Evolutionary conservation across 2,797 vertebrate genomes (phyloP).

Genomic region (Rhinophrynus dorsalis): DNA sequence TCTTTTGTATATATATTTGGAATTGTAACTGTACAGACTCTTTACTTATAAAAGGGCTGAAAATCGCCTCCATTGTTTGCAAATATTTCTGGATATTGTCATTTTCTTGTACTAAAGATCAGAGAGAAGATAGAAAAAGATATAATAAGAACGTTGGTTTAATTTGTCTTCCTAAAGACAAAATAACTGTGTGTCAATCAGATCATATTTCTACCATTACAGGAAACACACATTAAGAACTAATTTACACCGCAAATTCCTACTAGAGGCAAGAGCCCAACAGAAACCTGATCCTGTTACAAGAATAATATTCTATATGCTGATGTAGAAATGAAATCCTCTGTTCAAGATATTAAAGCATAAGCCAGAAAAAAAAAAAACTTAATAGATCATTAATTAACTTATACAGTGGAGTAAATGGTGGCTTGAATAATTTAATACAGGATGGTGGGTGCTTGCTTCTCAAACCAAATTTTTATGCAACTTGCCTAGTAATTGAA

Average conservation of each 20-base stretch:
- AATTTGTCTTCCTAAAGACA: slow-evolving; percentile 21
- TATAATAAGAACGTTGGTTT: slow-evolving; percentile 1
- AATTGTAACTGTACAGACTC: slow-evolving; percentile 2
- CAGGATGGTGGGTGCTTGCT: slow-evolving; percentile 42
- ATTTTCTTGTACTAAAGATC: slow-evolving; percentile 8
- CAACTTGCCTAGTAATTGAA: slow-evolving; percentile 53
- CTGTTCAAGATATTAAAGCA: slow-evolving; percentile 34
- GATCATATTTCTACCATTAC: slow-evolving; percentile 40
- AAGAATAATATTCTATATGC: slow-evolving; percentile 42
- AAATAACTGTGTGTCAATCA: slow-evolving; percentile 35
- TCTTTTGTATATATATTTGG: slow-evolving; percentile 14
- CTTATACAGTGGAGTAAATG: slow-evolving; percentile 41
- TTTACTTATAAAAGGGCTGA: background rate
- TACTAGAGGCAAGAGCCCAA: slow-evolving; percentile 17
- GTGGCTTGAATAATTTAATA: slow-evolving; percentile 45
- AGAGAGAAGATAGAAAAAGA: background rate
- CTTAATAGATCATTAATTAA: slow-evolving; percentile 50
- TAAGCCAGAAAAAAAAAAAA: slow-evolving; percentile 47
- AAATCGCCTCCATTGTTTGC: slow-evolving; percentile 1
- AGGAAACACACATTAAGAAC: slow-evolving; percentile 43
- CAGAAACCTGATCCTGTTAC: slow-evolving; percentile 14
- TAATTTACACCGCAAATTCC: slow-evolving; percentile 39
- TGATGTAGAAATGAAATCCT: slow-evolving; percentile 42
- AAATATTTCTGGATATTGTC: slow-evolving; percentile 20
- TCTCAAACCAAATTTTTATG: slow-evolving; percentile 32